These are phyloP conservation scores for Helostoma temminkii DNA, from an alignment of 2,797 vertebrate species.

Conservation along the genomic window DNA sequence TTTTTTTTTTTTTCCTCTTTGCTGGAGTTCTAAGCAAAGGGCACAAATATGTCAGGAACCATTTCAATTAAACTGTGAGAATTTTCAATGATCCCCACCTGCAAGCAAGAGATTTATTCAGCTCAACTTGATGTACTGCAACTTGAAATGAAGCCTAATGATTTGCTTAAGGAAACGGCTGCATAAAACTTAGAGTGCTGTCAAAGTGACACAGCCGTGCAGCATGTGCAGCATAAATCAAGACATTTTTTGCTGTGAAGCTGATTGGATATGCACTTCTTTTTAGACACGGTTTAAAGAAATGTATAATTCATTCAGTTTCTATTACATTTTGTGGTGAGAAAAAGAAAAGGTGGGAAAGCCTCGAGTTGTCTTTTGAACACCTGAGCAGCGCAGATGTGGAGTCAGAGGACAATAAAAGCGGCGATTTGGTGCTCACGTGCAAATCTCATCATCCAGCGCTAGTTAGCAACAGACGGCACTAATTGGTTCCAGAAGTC, in stretches of 20 bases:
- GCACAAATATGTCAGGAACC: conserved; percentile 65
- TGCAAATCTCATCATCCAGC: conserved; percentile 93
- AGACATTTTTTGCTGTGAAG: not conserved
- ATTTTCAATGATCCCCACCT: conserved; percentile 72
- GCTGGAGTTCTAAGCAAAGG: conserved; percentile 58
- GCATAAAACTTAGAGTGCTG: conserved; percentile 47
- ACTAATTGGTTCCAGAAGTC: conserved; percentile 98
- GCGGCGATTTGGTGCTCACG: conserved; percentile 86
- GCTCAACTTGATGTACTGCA: conserved; percentile 61
- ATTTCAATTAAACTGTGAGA: conserved; percentile 60
- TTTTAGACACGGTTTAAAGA: conserved; percentile 15
- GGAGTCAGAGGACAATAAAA: conserved; percentile 86
- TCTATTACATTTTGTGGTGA: conserved; percentile 41
- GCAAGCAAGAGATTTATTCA: conserved; percentile 62
- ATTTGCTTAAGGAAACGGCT: conserved; percentile 54
- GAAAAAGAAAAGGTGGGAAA: conserved; percentile 47
- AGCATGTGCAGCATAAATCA: conserved; percentile 63
- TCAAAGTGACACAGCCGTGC: conserved; percentile 60
- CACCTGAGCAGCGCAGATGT: conserved; percentile 95
- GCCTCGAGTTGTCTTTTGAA: conserved; percentile 74
- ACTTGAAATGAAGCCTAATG: conserved; percentile 73
- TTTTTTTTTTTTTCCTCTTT: conserved; percentile 11
- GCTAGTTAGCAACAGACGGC: conserved; percentile 89
- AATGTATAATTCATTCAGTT: conserved; percentile 43
- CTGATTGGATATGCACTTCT: conserved; percentile 17